These are phyloP conservation scores for Chaetops frenatus DNA, from an alignment of 2,113 vertebrate genomes.

Conservation along the genomic window DNA sequence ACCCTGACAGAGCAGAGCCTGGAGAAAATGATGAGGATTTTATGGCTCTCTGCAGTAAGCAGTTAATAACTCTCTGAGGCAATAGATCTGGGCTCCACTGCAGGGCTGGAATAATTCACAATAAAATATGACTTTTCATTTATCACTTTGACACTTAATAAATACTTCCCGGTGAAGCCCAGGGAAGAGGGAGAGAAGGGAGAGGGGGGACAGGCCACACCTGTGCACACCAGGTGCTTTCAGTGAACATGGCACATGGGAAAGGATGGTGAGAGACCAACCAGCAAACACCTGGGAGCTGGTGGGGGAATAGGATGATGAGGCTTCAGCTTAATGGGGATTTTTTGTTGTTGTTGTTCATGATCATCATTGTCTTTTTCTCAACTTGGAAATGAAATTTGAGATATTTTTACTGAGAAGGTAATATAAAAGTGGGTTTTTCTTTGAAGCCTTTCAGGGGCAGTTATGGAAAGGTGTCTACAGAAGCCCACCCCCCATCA, in stretches of 20 bases:
- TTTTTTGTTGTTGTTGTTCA: background rate
- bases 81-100: constrained; percentile 66
- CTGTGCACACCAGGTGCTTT: background rate
- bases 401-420: too few relatives aligned
- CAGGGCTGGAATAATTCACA: constrained; percentile 71
- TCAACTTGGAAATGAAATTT: too few relatives aligned
- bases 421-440: too few relatives aligned
- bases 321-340: background rate
- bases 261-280: background rate
- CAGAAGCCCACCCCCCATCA: background rate
- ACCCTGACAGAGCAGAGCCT: background rate
- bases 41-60: constrained; percentile 70
- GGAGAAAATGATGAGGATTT: constrained; percentile 70
- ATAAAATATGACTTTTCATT: constrained; percentile 77
- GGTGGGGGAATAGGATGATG: background rate
- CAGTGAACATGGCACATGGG: background rate
- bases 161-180: constrained; percentile 67
- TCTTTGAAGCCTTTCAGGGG: too few relatives aligned
- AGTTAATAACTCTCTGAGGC: constrained; percentile 75
- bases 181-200: background rate
- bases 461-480: too few relatives aligned
- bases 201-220: background rate
- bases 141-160: constrained; percentile 72
- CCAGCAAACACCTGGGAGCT: background rate
- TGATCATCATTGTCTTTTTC: too few relatives aligned